These are phyloP conservation scores for Araneus ventricosus DNA, from an alignment of 1,140 invertebrate species.

Conservation along the genomic window DNA sequence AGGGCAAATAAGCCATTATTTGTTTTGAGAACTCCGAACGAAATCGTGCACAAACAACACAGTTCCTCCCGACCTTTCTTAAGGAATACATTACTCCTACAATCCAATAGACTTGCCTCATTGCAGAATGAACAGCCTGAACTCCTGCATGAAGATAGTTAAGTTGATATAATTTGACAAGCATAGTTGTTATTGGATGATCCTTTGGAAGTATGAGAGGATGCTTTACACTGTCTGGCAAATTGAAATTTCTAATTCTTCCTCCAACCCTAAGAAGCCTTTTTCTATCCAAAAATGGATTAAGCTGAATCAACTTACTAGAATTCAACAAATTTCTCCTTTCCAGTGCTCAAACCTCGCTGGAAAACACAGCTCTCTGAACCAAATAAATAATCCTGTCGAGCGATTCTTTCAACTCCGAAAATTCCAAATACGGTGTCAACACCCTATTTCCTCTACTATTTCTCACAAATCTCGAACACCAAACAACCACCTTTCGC, in stretches of 20 bases:
- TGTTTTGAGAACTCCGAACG: not conserved
- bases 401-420: not conserved
- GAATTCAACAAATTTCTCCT: not conserved
- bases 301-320: not conserved
- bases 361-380: not conserved
- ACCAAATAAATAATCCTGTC: not conserved
- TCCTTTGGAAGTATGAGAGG: not conserved
- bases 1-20: not conserved
- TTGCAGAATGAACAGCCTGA: not conserved
- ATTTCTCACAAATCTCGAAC: not conserved
- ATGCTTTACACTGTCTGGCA: not conserved
- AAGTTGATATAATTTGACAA: not conserved
- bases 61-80: not conserved
- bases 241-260: not conserved
- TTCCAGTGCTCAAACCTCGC: not conserved
- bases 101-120: not conserved
- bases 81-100: not conserved
- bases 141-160: not conserved
- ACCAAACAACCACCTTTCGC: not conserved
- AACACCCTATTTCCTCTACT: not conserved
- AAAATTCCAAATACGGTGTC: not conserved
- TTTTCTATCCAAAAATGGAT: constrained; percentile 22
- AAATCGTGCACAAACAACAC: not conserved
- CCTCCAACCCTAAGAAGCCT: not conserved
- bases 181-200: not conserved